These are phyloP conservation scores for Calonectris borealis DNA, from an alignment of 2,113 vertebrate species.

Conservation along the genomic window DNA sequence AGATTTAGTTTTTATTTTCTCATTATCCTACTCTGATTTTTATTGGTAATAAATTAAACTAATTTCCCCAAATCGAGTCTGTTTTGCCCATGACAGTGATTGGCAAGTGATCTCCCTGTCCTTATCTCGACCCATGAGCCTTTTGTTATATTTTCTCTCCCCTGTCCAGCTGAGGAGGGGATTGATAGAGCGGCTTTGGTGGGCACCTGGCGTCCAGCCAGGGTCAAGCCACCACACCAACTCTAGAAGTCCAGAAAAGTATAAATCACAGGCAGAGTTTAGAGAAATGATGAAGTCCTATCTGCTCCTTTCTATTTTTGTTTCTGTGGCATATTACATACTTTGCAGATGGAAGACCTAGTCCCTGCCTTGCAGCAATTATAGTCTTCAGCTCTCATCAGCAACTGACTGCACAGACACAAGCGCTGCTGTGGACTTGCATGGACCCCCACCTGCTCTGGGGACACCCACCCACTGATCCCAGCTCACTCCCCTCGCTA, in stretches of 20 bases:
- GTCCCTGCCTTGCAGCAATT: background rate
- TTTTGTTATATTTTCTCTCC: background rate
- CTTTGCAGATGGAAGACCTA: background rate
- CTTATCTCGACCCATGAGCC: too few species aligned
- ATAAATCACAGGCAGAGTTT: background rate
- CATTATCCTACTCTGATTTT: background rate
- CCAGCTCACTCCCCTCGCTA: background rate
- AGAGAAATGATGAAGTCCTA: background rate
- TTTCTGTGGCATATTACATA: background rate
- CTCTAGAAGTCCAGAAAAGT: background rate
- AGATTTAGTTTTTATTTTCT: background rate
- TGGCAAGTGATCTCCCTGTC: background rate
- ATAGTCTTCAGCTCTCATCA: background rate
- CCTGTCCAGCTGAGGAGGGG: background rate
- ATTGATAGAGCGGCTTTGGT: background rate
- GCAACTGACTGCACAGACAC: background rate
- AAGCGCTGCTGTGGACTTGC: background rate
- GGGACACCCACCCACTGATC: background rate
- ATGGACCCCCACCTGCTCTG: accelerated
- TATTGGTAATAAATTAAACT: background rate
- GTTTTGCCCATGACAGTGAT: background rate
- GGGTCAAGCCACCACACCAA: background rate
- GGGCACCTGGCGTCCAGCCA: background rate
- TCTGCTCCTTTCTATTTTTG: background rate
- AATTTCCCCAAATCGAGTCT: background rate